Evolutionary conservation across 1,140 invertebrate genomes (phyloP).

Genomic region (Drosophila grimshawi): DNA sequence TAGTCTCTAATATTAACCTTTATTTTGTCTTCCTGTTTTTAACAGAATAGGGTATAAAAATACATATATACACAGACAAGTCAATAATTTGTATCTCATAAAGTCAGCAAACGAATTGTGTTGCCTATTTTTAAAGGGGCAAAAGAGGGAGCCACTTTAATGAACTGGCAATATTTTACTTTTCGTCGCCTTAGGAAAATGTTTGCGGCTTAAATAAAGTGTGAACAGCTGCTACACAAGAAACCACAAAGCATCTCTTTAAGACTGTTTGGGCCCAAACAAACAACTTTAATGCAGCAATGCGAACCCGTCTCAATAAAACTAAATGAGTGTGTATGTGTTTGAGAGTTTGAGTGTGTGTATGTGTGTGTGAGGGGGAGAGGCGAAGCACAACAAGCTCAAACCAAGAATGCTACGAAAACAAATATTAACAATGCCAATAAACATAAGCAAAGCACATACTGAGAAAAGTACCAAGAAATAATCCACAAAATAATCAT

Average conservation of each 20-base stretch:
- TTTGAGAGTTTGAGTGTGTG: background rate
- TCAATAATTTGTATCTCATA: slow-evolving; percentile 22
- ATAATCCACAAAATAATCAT: slow-evolving; percentile 81
- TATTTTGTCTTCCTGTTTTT: no score
- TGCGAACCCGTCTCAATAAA: slow-evolving; percentile 61
- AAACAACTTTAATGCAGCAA: slow-evolving; percentile 45
- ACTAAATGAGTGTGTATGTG: slow-evolving; percentile 58
- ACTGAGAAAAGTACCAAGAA: slow-evolving; percentile 44
- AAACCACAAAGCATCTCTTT: slow-evolving; percentile 35
- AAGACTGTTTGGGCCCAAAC: slow-evolving; percentile 15
- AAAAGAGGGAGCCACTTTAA: background rate
- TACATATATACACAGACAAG: slow-evolving; percentile 2
- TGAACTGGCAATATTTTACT: slow-evolving; percentile 24
- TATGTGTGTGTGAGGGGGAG: background rate
- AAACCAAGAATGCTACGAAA: slow-evolving; percentile 69
- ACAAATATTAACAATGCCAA: slow-evolving; percentile 80
- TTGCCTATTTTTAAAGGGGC: background rate
- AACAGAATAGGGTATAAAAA: background rate
- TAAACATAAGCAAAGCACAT: slow-evolving; percentile 62
- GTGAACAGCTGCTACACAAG: slow-evolving; percentile 17
- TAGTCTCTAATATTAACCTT: no score
- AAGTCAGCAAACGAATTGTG: slow-evolving; percentile 14
- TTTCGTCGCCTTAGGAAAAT: slow-evolving; percentile 24
- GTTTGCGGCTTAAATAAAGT: background rate
- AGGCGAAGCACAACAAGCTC: slow-evolving; percentile 1